Base-by-base conservation (phyloP, 30 jellyfish, hydroid and myxozoan genomes). In the Aurelia sp. region DNA sequence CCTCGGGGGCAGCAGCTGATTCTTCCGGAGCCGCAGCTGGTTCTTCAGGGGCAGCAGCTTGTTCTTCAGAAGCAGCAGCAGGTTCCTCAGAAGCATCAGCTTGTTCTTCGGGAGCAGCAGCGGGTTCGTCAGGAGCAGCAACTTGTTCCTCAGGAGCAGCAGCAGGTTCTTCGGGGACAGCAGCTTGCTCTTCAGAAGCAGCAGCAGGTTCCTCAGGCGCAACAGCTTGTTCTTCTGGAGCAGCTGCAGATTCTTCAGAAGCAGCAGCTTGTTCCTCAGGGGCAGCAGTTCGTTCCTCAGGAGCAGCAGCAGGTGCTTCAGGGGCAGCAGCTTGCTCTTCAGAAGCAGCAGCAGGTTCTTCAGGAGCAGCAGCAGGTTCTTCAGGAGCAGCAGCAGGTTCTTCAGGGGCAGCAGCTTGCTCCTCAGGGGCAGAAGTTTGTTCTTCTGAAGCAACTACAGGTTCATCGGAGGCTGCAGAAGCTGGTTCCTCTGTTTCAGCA, bases 211-310 rank as follows among this genome's bases (percentile, higher is more conserved):
- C 55, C 9, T 59, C 69, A 18, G 33, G 13, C 3, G 55, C 55
- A 44, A 16, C 55, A 44, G 55, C 55, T 1, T 12, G 3, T 10
- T 44, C 84, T 41, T 44, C 44, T 0, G 69, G 0, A 59, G 69
- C 69, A 22, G 84, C 77, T 2, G 82, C 86, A n/a, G 74, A 66
- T 0, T 27, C 92, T 15, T 64, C 81, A 4, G 86, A 7, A n/a
- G 81, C 82, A 20, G 73, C 89, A 13, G 76, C 70, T n/a, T n/a
- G 73, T 3, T 41, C 77, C 23, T 82, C 91, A 30, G 81, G 4
- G 0, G 75, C 50, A 13, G 76, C 70, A 63, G 16, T n/a, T n/a
- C n/a, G 73, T 3, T 41, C 77, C 23, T 82, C 91, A 30, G 81
- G 4, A 0, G 75, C 50, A 6, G 90, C 91, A 72, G 66, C 82